Conservation (phyloP, 2,797 vertebrate species). For the Clangula hyemalis region DNA sequence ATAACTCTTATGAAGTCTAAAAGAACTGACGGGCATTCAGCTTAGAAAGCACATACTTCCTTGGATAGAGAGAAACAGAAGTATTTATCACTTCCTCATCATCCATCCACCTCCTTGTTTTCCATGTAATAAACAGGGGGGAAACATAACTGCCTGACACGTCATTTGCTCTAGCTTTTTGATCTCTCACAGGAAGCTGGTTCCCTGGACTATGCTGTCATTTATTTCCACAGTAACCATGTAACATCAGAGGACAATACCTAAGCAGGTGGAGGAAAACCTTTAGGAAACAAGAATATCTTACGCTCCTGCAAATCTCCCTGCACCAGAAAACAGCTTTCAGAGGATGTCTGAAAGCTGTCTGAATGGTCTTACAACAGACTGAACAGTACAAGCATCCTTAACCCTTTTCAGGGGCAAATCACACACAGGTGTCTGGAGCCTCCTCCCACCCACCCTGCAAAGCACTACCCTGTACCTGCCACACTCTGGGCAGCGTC, state of each 20-base stretch:
- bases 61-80: neutral
- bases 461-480: neutral
- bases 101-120: neutral
- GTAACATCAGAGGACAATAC: conserved; percentile 36
- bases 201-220: conserved; percentile 34
- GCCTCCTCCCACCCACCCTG: neutral
- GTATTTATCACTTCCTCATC: neutral
- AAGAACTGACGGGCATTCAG: neutral
- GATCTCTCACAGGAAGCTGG: conserved; percentile 39
- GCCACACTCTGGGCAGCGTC: neutral
- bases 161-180: conserved; percentile 35
- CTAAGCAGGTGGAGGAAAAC: conserved; percentile 27
- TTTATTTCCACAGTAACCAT: conserved; percentile 58
- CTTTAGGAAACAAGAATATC: conserved; percentile 13
- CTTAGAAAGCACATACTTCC: neutral
- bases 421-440: neutral
- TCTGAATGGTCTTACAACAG: neutral
- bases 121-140: neutral
- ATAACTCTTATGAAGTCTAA: neutral
- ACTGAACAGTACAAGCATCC: neutral
- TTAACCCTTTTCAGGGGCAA: neutral
- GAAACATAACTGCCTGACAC: conserved; percentile 4
- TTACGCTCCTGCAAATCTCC: neutral
- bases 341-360: neutral
- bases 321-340: neutral